Percentiles rank a stretch among this genome's conserved stretches.
These are phyloP conservation scores for Drosophila tristis DNA, from an alignment of 1,140 invertebrate genomes.

Conservation along the genomic window DNA sequence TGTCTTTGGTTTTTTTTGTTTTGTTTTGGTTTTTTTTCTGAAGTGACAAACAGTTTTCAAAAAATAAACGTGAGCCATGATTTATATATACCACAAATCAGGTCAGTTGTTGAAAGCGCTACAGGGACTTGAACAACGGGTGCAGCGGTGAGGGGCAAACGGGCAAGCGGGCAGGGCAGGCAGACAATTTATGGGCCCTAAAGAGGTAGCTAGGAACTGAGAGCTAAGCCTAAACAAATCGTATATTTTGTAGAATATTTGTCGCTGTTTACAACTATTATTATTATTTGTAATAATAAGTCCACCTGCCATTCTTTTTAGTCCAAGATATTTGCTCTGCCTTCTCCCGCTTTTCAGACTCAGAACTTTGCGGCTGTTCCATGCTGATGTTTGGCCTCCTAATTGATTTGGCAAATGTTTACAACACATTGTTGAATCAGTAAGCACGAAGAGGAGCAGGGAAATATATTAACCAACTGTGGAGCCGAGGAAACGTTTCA, in stretches of 20 bases:
- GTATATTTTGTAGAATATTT: no score
- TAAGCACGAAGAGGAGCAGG: constrained; percentile 17
- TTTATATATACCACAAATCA: constrained; percentile 43
- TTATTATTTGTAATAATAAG: no score
- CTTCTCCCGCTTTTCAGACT: no score
- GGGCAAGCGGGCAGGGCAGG: constrained; percentile 1
- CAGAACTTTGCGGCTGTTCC: no score
- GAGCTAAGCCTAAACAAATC: no score
- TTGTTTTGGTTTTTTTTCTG: constrained; percentile 19
- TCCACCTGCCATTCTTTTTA: no score
- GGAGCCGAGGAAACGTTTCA: constrained; percentile 36
- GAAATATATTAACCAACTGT: constrained; percentile 33
- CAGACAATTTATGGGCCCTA: no score
- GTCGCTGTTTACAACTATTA: no score
- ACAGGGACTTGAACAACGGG: no score
- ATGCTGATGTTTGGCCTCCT: no score
- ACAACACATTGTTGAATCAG: constrained; percentile 18
- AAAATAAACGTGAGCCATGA: constrained; percentile 40
- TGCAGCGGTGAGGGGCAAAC: not conserved
- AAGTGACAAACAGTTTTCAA: constrained; percentile 39
- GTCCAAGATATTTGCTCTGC: no score
- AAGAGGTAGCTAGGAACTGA: no score
- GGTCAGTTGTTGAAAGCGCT: constrained; percentile 24
- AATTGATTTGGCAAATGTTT: constrained; percentile 18
- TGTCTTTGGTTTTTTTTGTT: constrained; percentile 4